Percentiles rank a stretch among this genome's conserved stretches.
Evolutionary conservation across 2,888 invertebrate species (phyloP).

Genomic region (Germaria angustata): DNA sequence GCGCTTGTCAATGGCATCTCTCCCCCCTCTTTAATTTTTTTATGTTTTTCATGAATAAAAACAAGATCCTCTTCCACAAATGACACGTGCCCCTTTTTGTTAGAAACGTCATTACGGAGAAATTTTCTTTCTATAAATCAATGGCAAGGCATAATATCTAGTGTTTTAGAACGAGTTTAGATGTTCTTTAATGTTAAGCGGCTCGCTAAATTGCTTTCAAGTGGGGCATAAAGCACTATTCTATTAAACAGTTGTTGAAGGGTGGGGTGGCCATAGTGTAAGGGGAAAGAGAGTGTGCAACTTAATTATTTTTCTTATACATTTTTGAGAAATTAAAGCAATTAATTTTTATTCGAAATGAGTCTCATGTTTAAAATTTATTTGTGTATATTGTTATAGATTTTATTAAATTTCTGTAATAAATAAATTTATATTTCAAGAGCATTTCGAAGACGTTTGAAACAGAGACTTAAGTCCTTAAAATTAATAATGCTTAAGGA

Average conservation of each 20-base stretch:
- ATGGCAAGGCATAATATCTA: neutral
- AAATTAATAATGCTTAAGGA: slow-evolving; percentile 18
- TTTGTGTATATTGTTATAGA: slow-evolving; percentile 41
- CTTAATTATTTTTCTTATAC: neutral
- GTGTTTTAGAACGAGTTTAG: slow-evolving; percentile 20
- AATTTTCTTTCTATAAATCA: slow-evolving; percentile 60
- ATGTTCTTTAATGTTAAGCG: slow-evolving; percentile 30
- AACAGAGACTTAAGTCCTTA: neutral
- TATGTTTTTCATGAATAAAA: neutral
- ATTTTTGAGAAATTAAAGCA: slow-evolving; percentile 54
- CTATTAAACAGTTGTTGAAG: neutral
- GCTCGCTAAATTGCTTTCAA: slow-evolving; percentile 63
- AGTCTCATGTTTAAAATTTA: slow-evolving; percentile 28
- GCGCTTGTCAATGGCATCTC: neutral
- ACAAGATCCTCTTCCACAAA: slow-evolving; percentile 13
- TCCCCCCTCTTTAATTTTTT: neutral
- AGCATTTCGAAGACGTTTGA: slow-evolving; percentile 33
- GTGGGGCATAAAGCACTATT: slow-evolving; percentile 59
- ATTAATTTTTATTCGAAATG: slow-evolving; percentile 38
- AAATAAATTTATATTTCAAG: slow-evolving; percentile 30
- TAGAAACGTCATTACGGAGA: slow-evolving; percentile 35
- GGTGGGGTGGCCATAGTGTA: neutral
- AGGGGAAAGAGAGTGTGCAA: neutral
- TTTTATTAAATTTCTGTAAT: slow-evolving; percentile 20
- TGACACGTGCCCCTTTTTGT: slow-evolving; percentile 60